Conservation (phyloP, 1,140 invertebrate species). For the Holcopasites calliopsidis region DNA sequence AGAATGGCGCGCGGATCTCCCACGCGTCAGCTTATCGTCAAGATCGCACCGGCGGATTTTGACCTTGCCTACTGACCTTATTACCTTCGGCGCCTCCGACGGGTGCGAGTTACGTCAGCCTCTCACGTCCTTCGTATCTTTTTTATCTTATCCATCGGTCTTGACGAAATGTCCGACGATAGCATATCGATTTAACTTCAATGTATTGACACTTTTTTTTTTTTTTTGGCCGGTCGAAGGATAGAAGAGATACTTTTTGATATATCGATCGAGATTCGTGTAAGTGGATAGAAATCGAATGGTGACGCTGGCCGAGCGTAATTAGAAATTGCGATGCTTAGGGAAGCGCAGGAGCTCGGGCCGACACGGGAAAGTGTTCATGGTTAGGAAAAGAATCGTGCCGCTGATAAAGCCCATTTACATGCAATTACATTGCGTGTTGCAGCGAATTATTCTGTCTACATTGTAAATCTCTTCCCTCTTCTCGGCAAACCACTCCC, state of each 20-base stretch:
- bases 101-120: slow-evolving; percentile 37
- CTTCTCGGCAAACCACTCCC: neutral
- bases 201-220: too few relatives aligned
- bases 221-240: too few relatives aligned
- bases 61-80: slow-evolving; percentile 74
- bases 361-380: slow-evolving; percentile 73
- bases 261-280: slow-evolving; percentile 41
- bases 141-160: slow-evolving; percentile 32
- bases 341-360: slow-evolving; percentile 54
- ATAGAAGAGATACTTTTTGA: too few relatives aligned
- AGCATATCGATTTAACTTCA: too few relatives aligned
- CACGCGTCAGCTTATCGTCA: slow-evolving; percentile 69
- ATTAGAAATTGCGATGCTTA: slow-evolving; percentile 60
- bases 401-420: slow-evolving; percentile 73
- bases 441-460: slow-evolving; percentile 61
- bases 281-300: slow-evolving; percentile 63
- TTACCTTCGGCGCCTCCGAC: slow-evolving; percentile 53
- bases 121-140: slow-evolving; percentile 13
- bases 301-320: slow-evolving; percentile 37
- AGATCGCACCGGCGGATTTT: slow-evolving; percentile 55
- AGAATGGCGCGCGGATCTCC: slow-evolving; percentile 68
- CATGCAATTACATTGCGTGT: slow-evolving; percentile 74
- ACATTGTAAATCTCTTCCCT: slow-evolving; percentile 17
- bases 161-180: slow-evolving; percentile 7
- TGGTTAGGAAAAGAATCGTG: slow-evolving; percentile 71